phyloP scores from a whole-genome alignment of 2,888 invertebrate species.

The Meteorus cinctellus region DNA sequence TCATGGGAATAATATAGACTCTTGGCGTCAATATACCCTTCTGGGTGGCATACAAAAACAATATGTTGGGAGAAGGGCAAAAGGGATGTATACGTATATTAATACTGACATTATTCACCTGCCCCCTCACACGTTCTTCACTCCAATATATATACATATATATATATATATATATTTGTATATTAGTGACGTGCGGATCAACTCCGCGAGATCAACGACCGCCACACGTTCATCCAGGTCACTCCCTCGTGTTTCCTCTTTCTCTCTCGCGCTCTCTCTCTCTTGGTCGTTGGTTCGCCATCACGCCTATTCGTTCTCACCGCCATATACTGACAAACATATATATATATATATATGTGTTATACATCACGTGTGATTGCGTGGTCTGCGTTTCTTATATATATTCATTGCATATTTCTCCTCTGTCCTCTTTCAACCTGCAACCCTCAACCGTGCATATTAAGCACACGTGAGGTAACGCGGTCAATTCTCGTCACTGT shows the following conservation, averaged over 20 bases:
- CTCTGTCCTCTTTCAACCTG: constrained; percentile 15
- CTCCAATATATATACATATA: background rate
- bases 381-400: constrained; percentile 29
- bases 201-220: constrained; percentile 54
- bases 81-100: background rate
- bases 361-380: constrained; percentile 26
- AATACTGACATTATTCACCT: background rate
- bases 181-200: constrained; percentile 27
- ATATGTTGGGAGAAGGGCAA: background rate
- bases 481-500: constrained; percentile 16
- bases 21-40: background rate
- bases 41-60: background rate
- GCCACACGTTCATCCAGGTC: constrained; percentile 51
- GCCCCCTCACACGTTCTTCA: background rate
- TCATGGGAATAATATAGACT: background rate
- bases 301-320: constrained; percentile 17
- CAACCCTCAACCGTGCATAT: constrained; percentile 44
- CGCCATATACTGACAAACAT: background rate
- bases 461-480: constrained; percentile 52
- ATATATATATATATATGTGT: background rate
- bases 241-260: constrained; percentile 43
- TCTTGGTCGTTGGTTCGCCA: constrained; percentile 17
- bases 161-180: background rate
- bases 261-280: constrained; percentile 5
- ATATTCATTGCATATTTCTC: constrained; percentile 38